Percentiles rank a stretch among this genome's conserved stretches.
Evolutionary conservation across 2,797 vertebrate species (phyloP).

Genomic region (Molossus molossus): DNA sequence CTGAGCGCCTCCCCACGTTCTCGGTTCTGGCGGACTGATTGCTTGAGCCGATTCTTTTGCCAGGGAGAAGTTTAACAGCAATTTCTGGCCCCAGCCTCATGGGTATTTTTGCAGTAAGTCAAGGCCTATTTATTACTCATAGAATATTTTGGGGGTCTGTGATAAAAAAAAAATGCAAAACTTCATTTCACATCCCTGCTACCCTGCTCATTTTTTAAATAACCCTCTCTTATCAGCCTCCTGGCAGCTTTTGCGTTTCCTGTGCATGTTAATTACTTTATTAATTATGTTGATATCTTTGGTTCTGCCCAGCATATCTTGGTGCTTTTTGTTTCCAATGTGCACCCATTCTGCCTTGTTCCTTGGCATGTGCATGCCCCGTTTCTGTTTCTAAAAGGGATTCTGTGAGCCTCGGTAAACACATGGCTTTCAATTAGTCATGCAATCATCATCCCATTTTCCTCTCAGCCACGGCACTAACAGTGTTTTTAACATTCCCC

Average conservation of each 20-base stretch:
- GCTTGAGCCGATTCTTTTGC: conserved; percentile 36
- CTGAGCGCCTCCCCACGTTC: not conserved
- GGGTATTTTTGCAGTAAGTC: conserved; percentile 42
- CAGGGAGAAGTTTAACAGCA: not conserved
- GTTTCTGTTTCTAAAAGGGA: conserved; percentile 72
- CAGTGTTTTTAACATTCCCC: conserved; percentile 26
- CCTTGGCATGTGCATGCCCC: not conserved
- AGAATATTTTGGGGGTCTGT: conserved; percentile 48
- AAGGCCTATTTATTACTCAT: conserved; percentile 64
- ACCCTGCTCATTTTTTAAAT: conserved; percentile 66
- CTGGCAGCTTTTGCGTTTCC: conserved; percentile 76
- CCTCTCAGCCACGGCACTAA: conserved; percentile 13
- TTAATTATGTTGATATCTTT: conserved; percentile 82
- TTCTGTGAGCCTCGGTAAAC: conserved; percentile 74
- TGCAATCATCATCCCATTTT: conserved; percentile 11
- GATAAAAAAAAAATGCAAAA: conserved; percentile 76
- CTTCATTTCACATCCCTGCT: conserved; percentile 72
- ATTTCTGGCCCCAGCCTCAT: not conserved
- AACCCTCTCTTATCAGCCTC: conserved; percentile 83
- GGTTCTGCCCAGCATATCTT: conserved; percentile 73
- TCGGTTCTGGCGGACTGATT: not conserved
- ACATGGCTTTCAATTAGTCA: conserved; percentile 72
- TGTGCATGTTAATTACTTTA: conserved; percentile 84
- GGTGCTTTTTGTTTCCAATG: conserved; percentile 64
- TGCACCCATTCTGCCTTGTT: conserved; percentile 72